phyloP scores from a whole-genome alignment of 2,888 invertebrate species.

The Bombylius discolor region DNA sequence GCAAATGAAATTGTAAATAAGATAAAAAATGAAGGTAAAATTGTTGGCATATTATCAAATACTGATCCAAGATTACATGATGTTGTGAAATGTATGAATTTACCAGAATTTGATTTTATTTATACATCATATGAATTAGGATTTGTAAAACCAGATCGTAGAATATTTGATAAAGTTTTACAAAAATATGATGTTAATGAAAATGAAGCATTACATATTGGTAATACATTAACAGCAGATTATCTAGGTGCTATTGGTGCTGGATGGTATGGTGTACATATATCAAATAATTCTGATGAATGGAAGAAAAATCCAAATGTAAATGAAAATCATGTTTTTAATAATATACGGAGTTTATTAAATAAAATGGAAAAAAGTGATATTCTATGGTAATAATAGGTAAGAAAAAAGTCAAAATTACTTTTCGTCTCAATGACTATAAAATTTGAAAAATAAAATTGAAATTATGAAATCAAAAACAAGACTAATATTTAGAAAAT shows the following conservation, averaged over 20 bases:
- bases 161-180: constrained; percentile 39
- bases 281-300: constrained; percentile 8
- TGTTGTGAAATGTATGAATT: constrained; percentile 49
- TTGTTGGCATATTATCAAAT: constrained; percentile 74
- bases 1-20: constrained; percentile 43
- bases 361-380: constrained; percentile 20
- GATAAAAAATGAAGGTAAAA: constrained; percentile 32
- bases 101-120: constrained; percentile 64
- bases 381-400: constrained; percentile 23
- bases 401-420: too few relatives aligned
- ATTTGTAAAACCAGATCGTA: constrained; percentile 28
- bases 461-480: too few relatives aligned
- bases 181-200: constrained; percentile 38
- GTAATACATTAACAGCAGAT: constrained; percentile 62
- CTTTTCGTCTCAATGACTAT: too few relatives aligned
- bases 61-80: constrained; percentile 67
- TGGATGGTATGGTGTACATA: constrained; percentile 50
- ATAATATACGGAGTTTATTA: constrained; percentile 20
- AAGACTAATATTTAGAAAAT: too few relatives aligned
- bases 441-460: too few relatives aligned
- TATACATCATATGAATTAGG: constrained; percentile 65
- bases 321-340: constrained; percentile 16
- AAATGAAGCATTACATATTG: constrained; percentile 64
- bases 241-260: constrained; percentile 61
- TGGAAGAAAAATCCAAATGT: constrained; percentile 6